These are phyloP conservation scores for Paguma larvata DNA, from an alignment of 2,797 vertebrate species.

Conservation along the genomic window DNA sequence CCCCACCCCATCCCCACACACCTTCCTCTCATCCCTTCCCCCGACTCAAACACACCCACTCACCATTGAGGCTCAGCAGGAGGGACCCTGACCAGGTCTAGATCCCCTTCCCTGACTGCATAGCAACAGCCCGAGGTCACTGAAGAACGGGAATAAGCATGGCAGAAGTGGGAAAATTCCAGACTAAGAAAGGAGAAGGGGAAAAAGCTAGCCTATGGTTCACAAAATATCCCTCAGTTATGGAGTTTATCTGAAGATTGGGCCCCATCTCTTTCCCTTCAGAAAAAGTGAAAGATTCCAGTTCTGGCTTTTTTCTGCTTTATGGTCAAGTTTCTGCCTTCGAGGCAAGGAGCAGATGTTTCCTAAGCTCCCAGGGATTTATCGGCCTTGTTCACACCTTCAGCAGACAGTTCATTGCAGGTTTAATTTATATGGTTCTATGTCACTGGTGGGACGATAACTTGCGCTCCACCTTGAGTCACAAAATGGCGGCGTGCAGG, in stretches of 20 bases:
- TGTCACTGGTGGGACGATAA: constrained; percentile 73
- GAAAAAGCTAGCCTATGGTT: background rate
- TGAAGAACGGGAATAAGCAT: background rate
- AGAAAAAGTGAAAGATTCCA: constrained; percentile 70
- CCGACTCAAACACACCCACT: background rate
- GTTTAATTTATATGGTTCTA: constrained; percentile 77
- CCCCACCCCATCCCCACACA: background rate
- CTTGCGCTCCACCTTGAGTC: constrained; percentile 55
- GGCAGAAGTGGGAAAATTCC: constrained; percentile 40
- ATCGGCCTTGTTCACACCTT: constrained; percentile 85
- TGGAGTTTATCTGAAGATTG: constrained; percentile 34
- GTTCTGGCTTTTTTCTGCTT: constrained; percentile 61
- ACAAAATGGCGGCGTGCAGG: constrained; percentile 58
- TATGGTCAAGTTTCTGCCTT: constrained; percentile 76
- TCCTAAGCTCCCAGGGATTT: constrained; percentile 84
- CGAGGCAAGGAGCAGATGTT: constrained; percentile 86
- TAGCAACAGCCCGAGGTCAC: background rate
- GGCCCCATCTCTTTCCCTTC: constrained; percentile 65
- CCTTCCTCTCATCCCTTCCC: background rate
- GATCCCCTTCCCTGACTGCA: background rate
- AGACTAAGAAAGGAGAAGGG: background rate
- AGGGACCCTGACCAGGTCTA: background rate
- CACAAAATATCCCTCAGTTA: background rate
- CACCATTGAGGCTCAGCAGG: background rate
- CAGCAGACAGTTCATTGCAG: constrained; percentile 83